These are phyloP conservation scores for Euura lappo DNA, from an alignment of 1,140 invertebrate genomes.

Conservation along the genomic window DNA sequence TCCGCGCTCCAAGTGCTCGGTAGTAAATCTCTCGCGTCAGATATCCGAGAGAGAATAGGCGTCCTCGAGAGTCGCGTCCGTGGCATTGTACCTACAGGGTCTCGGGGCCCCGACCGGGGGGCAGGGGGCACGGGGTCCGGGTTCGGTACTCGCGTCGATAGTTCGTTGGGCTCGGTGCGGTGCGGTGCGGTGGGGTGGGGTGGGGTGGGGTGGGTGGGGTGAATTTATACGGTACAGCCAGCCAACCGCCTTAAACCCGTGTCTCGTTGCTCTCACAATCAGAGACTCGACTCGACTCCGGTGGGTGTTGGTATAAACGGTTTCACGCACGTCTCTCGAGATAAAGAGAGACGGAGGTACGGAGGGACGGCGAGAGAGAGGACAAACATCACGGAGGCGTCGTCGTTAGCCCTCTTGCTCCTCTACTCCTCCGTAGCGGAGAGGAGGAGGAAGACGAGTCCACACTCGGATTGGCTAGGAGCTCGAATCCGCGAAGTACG, in stretches of 20 bases:
- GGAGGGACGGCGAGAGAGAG: conserved; percentile 6
- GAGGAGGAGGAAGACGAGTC: conserved; percentile 23
- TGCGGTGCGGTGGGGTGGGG: no score
- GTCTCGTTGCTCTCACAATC: no score
- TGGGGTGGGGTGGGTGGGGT: no score
- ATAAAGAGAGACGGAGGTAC: conserved; percentile 9
- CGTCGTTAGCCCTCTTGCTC: conserved; percentile 17
- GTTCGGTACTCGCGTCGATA: no score
- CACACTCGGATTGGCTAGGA: conserved; percentile 17
- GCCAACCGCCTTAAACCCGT: no score
- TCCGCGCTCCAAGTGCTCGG: neutral
- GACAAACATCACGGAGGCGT: conserved; percentile 4
- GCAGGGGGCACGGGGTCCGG: no score
- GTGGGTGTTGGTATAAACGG: no score
- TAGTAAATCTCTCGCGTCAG: neutral
- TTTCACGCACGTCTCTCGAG: neutral
- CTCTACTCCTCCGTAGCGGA: conserved; percentile 21
- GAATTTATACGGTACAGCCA: no score
- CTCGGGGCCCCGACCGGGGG: neutral
- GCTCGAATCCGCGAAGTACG: conserved; percentile 51
- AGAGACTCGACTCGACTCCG: no score
- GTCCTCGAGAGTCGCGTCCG: neutral
- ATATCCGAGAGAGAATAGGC: neutral
- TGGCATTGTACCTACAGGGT: neutral
- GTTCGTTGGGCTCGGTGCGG: no score